Percentiles rank a stretch among this genome's conserved stretches.
Conservation (phyloP, 2,113 vertebrate genomes). For the Scalopus aquaticus region DNA sequence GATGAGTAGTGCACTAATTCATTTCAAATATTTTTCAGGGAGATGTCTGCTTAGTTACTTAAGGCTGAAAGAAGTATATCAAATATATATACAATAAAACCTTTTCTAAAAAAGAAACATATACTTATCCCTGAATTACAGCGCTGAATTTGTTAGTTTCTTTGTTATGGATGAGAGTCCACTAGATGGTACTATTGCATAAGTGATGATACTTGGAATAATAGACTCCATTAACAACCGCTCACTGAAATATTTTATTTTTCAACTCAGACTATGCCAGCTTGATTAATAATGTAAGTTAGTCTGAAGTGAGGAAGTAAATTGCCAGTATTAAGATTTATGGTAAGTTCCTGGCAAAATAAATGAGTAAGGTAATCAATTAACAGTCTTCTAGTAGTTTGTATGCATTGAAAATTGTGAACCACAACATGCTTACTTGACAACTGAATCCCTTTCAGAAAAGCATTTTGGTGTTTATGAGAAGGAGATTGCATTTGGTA, state of each 20-base stretch:
- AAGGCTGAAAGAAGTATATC: not conserved
- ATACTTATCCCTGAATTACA: not conserved
- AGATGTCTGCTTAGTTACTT: not conserved
- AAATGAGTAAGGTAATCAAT: conserved; percentile 46
- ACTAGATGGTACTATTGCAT: conserved; percentile 83
- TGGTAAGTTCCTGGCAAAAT: conserved; percentile 48
- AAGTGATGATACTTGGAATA: conserved; percentile 38
- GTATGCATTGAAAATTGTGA: not conserved
- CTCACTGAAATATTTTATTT: conserved; percentile 59
- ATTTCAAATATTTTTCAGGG: not conserved
- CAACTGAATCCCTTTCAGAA: conserved; percentile 7
- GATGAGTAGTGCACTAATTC: not conserved
- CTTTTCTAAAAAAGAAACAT: not conserved
- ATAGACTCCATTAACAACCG: not conserved
- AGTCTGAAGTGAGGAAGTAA: conserved; percentile 52
- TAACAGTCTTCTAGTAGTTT: conserved; percentile 17
- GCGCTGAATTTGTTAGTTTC: not conserved
- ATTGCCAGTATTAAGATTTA: conserved; percentile 61
- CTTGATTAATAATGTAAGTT: conserved; percentile 46
- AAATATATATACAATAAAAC: not conserved
- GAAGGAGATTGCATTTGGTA: not conserved
- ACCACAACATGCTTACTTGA: not conserved
- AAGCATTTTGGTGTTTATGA: not conserved
- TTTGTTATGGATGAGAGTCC: conserved; percentile 37
- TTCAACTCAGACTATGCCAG: conserved; percentile 4